Evolutionary conservation across 2,113 vertebrate genomes (phyloP), one percentile per base, ranked within the genome.

Genomic region (Nerophis lumbriciformis): DNA sequence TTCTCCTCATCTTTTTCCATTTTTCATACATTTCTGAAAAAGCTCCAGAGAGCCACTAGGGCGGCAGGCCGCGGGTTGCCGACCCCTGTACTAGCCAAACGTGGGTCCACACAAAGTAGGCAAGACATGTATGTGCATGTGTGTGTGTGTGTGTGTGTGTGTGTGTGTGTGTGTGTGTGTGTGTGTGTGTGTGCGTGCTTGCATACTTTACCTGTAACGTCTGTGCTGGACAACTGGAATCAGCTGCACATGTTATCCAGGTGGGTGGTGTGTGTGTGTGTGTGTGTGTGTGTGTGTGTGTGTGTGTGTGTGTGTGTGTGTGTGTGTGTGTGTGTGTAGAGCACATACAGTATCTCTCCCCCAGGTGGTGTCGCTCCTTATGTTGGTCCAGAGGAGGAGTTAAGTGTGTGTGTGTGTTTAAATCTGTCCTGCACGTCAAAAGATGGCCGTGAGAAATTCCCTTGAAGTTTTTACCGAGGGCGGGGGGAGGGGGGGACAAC

Each of bases 201-300:
- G 63, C 57, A 2, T 55, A 38, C 37, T 28, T 87, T 88, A 88
- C 86, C 86, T 88, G 80, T 79, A 81, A 72, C 61, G 86, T 88
- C 86, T 87, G 84, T 86, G 81, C 82, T 85, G 63, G 83, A 75
- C 80, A 82, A 82, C 83, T 76, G 77, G 45, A 86, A 88, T 88
- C 83, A 87, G 82, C 86, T 88, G 83, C 86, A 83, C 86, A 87
- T 88, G 77, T 82, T 85, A 73, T 83, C 84, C 83, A 73, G 77
- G 69, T 83, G 69, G 65, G 5, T 71, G 44, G 16, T 53, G 45
- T 71, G 14, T 61, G 4, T 57, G 6, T 57, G 60, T 59, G 49
- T 65, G 57, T 61, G 66, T n/a, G 38, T 63, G 63, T 61, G 68
- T 64, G 28, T 28, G 28, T 28, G 28, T 28, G 28, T 28, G 28